Conservation (phyloP, 1,140 invertebrate species). For the Spodoptera litura region DNA sequence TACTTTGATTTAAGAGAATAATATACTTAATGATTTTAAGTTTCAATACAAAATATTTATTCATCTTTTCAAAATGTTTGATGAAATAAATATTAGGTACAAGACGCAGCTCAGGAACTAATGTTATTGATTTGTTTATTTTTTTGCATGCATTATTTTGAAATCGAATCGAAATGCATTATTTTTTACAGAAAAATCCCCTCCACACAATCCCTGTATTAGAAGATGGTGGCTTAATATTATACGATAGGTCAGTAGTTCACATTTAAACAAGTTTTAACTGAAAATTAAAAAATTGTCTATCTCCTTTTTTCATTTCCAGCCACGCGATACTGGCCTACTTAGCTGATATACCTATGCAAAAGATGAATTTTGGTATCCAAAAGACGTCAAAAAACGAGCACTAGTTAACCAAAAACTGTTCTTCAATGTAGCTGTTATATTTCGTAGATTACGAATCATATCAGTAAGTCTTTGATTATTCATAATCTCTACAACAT, state of each 20-base stretch:
- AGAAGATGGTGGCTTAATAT: slow-evolving; percentile 44
- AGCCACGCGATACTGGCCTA: slow-evolving; percentile 90
- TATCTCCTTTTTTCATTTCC: slow-evolving; percentile 49
- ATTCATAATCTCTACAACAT: no score
- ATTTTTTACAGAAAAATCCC: slow-evolving; percentile 43
- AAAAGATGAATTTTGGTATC: slow-evolving; percentile 88
- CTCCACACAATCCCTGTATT: slow-evolving; percentile 40
- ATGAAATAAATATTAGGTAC: no score
- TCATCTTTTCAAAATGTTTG: no score
- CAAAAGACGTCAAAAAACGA: slow-evolving; percentile 87
- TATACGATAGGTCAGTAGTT: slow-evolving; percentile 30
- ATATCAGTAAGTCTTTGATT: slow-evolving; percentile 66
- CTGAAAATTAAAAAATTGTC: no score
- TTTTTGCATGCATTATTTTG: no score
- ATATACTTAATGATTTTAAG: no score
- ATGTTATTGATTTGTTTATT: no score
- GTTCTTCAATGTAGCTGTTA: slow-evolving; percentile 89
- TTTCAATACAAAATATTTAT: no score
- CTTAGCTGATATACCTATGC: slow-evolving; percentile 89
- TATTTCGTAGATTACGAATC: slow-evolving; percentile 85
- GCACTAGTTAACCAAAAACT: slow-evolving; percentile 90
- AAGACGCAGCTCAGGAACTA: no score
- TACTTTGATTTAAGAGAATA: no score
- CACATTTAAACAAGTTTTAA: no score
- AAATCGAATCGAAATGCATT: no score